These are phyloP conservation scores for Dipodomys stephensi DNA, from an alignment of 2,113 vertebrate species.

Conservation along the genomic window DNA sequence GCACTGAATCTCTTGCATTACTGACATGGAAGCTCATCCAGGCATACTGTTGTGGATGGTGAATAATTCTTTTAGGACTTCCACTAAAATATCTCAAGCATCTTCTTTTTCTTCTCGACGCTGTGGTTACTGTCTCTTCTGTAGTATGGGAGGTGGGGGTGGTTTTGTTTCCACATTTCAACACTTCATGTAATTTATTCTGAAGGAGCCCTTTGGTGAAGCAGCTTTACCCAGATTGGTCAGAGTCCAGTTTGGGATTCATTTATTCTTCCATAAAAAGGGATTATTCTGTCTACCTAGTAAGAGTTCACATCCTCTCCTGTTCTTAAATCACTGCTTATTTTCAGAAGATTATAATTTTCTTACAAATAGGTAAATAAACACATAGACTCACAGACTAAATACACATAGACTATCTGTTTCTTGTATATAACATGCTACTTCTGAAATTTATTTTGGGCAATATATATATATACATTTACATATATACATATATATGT, in stretches of 20 bases:
- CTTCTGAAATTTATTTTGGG: too few relatives aligned
- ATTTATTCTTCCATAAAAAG: not conserved
- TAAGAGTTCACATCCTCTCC: not conserved
- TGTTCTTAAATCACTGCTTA: constrained; percentile 4
- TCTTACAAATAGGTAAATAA: not conserved
- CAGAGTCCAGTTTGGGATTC: not conserved
- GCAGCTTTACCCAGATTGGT: not conserved
- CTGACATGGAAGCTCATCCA: not conserved
- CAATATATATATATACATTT: too few relatives aligned
- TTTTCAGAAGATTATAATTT: not conserved
- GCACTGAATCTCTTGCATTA: not conserved
- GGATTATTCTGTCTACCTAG: not conserved
- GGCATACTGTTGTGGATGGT: not conserved
- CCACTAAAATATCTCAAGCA: not conserved
- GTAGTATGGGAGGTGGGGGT: not conserved
- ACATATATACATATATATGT: too few relatives aligned
- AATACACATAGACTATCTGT: too few relatives aligned
- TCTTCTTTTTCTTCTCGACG: not conserved
- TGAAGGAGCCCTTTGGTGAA: not conserved
- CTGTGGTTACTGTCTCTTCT: not conserved
- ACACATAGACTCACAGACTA: not conserved
- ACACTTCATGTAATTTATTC: not conserved
- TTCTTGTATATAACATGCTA: too few relatives aligned
- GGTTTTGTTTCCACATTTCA: not conserved
- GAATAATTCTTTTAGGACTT: not conserved